Evolutionary conservation across 2,797 vertebrate genomes (phyloP).

Genomic region (Lacerta agilis): DNA sequence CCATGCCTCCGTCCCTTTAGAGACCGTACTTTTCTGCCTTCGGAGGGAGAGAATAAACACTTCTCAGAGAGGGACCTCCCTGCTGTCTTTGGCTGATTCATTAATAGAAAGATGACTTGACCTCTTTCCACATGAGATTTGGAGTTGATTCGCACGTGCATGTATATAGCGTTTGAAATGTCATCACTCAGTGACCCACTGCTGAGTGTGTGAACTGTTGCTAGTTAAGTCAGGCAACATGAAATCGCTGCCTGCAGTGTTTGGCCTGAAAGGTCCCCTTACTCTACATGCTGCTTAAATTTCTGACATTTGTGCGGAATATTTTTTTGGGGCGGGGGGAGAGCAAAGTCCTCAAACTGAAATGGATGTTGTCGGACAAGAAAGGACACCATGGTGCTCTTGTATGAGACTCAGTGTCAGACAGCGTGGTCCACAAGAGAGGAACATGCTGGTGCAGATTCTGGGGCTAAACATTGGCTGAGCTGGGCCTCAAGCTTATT

Average conservation of each 20-base stretch:
- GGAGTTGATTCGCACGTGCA: background rate
- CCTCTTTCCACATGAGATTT: background rate
- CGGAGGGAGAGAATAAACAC: background rate
- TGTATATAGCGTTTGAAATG: background rate
- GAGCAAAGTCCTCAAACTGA: background rate
- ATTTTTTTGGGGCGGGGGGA: too few species aligned
- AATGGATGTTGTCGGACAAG: background rate
- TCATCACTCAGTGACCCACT: background rate
- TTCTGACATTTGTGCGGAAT: background rate
- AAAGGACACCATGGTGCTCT: background rate
- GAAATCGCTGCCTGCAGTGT: background rate
- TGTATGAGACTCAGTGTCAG: background rate
- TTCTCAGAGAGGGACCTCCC: background rate
- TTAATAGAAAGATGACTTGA: background rate
- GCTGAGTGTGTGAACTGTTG: background rate
- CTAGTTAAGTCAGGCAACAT: background rate
- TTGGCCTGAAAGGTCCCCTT: background rate
- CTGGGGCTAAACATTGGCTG: background rate
- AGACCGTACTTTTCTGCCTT: background rate
- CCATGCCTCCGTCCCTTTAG: background rate
- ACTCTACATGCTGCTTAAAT: background rate
- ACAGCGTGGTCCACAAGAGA: background rate
- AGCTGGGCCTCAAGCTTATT: background rate
- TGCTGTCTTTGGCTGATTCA: background rate
- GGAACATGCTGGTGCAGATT: background rate